Conservation (phyloP, 2,113 vertebrate species). For the Otolemur garnettii region DNA sequence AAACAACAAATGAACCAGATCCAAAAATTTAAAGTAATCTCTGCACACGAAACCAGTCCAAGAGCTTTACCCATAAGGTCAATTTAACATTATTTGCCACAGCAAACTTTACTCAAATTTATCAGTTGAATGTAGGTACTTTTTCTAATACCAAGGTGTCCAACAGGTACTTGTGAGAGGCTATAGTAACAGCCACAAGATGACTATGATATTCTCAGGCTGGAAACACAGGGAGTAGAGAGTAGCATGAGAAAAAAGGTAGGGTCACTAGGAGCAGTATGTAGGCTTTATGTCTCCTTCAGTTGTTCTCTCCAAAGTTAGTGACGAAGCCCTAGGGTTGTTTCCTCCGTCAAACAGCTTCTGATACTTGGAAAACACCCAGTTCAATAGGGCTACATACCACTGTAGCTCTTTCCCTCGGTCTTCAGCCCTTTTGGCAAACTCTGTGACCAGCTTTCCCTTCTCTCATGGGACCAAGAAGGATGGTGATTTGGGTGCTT, state of each 20-base stretch:
- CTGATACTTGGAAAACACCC: background rate
- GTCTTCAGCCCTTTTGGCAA: background rate
- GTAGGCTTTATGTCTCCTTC: background rate
- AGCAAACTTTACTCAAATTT: conserved; percentile 7
- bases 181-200: background rate
- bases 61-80: background rate
- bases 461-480: background rate
- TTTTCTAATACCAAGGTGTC: background rate
- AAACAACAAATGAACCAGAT: background rate
- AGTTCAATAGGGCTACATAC: background rate
- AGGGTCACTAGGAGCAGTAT: background rate
- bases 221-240: background rate
- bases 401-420: background rate
- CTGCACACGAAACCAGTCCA: background rate
- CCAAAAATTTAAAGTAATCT: background rate
- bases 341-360: background rate
- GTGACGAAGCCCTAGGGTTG: background rate
- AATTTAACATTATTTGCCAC: background rate
- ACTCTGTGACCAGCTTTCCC: background rate
- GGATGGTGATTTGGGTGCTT: background rate
- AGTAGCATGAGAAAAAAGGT: background rate
- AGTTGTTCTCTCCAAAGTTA: background rate
- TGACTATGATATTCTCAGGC: background rate
- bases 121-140: background rate
- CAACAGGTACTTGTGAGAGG: background rate